These are phyloP conservation scores for Petrocephalus microphthalmus DNA, from an alignment of 2,113 vertebrate species.

Conservation along the genomic window DNA sequence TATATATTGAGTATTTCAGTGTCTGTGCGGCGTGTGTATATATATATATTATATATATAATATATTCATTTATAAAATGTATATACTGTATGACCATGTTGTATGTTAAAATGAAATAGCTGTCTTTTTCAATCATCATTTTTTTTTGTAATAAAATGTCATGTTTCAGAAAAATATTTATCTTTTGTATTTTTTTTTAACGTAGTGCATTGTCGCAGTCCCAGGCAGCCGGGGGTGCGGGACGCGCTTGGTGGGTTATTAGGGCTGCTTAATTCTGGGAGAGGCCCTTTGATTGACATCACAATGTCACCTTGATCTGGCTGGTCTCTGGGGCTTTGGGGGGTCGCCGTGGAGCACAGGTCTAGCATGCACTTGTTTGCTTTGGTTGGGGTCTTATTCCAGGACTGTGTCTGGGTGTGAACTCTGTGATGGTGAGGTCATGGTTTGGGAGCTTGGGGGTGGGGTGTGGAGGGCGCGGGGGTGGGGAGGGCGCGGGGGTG, in stretches of 20 bases:
- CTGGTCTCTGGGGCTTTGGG: background rate
- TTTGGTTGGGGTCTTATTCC: constrained; percentile 37
- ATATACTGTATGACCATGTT: background rate
- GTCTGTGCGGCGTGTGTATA: no score
- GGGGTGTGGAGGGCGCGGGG: background rate
- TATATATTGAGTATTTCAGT: no score
- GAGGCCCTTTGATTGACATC: constrained; percentile 3
- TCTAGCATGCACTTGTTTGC: constrained; percentile 39
- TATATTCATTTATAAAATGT: background rate
- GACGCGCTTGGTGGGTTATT: background rate
- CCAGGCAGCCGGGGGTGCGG: background rate
- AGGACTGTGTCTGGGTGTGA: constrained; percentile 26
- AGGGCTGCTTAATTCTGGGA: background rate
- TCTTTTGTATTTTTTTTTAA: background rate
- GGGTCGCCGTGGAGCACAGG: constrained; percentile 10
- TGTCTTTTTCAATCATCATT: background rate
- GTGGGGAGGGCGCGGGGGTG: background rate
- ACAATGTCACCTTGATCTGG: constrained; percentile 1
- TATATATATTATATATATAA: no score
- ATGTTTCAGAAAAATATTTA: background rate
- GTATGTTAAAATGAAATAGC: background rate
- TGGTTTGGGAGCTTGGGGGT: background rate
- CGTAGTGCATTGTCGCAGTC: background rate
- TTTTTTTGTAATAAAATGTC: background rate
- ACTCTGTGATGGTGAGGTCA: constrained; percentile 21